Conservation (phyloP, 2,888 invertebrate genomes). For the Drosophila anomalipes region DNA sequence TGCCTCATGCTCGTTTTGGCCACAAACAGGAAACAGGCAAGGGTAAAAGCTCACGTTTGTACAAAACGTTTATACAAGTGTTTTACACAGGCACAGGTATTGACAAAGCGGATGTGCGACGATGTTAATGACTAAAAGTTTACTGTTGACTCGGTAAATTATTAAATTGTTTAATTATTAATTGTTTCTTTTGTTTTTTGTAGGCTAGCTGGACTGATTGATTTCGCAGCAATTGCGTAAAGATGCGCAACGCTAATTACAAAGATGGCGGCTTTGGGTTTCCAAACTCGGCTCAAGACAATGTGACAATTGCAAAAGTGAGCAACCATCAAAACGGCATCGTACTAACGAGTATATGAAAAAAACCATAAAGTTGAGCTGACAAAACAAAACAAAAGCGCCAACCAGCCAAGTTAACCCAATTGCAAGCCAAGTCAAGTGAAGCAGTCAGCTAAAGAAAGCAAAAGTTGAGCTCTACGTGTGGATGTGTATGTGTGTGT, state of each 20-base stretch:
- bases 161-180: conserved; percentile 30
- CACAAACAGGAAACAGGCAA: conserved; percentile 32
- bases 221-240: conserved; percentile 55
- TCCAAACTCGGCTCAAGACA: conserved; percentile 53
- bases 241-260: conserved; percentile 63
- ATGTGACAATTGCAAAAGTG: conserved; percentile 77
- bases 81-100: conserved; percentile 15
- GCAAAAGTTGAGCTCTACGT: conserved; percentile 52
- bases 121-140: conserved; percentile 49
- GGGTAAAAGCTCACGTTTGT: conserved; percentile 26
- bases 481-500: not conserved
- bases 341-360: conserved; percentile 40
- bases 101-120: conserved; percentile 57
- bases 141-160: conserved; percentile 44
- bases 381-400: conserved; percentile 66
- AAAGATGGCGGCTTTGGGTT: conserved; percentile 26
- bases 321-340: conserved; percentile 22
- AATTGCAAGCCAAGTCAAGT: conserved; percentile 51
- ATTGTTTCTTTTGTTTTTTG: not conserved
- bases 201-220: conserved; percentile 38
- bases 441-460: conserved; percentile 64
- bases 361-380: conserved; percentile 55
- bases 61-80: conserved; percentile 22
- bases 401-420: conserved; percentile 37
- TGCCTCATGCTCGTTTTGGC: conserved; percentile 38